phyloP scores from a whole-genome alignment of 2,113 vertebrate species.

The Bufo gargarizans region DNA sequence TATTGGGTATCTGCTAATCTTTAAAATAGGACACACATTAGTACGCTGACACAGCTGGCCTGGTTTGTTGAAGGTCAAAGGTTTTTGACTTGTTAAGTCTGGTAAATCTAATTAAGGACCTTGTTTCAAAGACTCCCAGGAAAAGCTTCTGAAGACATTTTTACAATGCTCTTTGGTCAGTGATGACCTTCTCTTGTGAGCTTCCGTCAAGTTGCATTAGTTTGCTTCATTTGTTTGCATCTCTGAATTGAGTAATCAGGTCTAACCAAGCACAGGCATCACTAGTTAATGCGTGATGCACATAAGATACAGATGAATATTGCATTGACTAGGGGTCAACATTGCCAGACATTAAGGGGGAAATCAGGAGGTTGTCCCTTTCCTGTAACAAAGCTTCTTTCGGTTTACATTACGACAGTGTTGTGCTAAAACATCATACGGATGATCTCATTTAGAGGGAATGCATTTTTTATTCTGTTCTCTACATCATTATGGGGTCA shows the following conservation, averaged over 20 bases:
- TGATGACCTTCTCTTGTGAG: constrained; percentile 22
- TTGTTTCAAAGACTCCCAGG: constrained; percentile 42
- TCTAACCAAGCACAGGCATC: background rate
- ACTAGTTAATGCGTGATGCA: background rate
- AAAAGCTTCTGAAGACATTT: constrained; percentile 52
- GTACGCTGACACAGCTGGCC: constrained; percentile 60
- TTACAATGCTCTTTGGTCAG: constrained; percentile 35
- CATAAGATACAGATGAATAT: background rate
- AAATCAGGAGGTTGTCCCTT: background rate
- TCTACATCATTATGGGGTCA: background rate
- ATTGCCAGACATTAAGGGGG: background rate
- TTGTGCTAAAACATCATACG: background rate
- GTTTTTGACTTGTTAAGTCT: constrained; percentile 57
- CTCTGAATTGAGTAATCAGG: constrained; percentile 17
- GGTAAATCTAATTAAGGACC: constrained; percentile 59
- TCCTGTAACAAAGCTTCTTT: background rate
- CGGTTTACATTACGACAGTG: background rate
- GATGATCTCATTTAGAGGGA: background rate
- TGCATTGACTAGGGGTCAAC: background rate
- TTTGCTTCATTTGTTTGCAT: constrained; percentile 32
- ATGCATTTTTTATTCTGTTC: background rate
- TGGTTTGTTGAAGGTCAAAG: constrained; percentile 58
- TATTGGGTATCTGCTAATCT: constrained; percentile 36
- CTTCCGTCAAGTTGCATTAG: constrained; percentile 49
- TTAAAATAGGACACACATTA: constrained; percentile 53